Conservation (phyloP, 2,888 invertebrate genomes). For the Eupithecia dodoneata region DNA sequence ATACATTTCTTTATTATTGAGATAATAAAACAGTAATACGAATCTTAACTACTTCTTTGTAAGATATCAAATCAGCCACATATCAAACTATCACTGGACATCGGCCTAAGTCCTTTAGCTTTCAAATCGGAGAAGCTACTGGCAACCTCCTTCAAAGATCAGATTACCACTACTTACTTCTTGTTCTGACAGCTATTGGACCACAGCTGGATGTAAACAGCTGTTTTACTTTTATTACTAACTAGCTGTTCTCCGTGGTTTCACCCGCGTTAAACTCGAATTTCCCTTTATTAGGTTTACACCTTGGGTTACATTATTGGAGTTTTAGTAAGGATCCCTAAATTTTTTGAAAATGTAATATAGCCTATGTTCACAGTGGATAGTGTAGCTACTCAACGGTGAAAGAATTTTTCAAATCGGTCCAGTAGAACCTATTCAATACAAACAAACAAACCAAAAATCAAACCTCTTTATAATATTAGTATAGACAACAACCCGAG, state of each 20-base stretch:
- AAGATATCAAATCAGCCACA: not conserved
- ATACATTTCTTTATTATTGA: not conserved
- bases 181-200: slow-evolving; percentile 56
- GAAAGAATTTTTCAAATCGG: too few species aligned
- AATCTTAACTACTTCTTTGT: not conserved
- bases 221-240: not conserved
- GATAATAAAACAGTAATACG: not conserved
- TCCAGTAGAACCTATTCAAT: too few species aligned
- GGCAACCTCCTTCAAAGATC: slow-evolving; percentile 56
- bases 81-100: not conserved
- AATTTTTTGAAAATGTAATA: too few species aligned
- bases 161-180: slow-evolving; percentile 75
- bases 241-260: not conserved
- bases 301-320: too few species aligned
- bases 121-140: slow-evolving; percentile 38
- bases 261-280: too few species aligned
- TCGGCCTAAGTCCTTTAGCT: slow-evolving; percentile 9
- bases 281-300: too few species aligned
- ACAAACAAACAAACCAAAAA: too few species aligned
- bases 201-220: slow-evolving; percentile 39
- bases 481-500: too few species aligned
- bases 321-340: too few species aligned
- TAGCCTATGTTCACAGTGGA: too few species aligned
- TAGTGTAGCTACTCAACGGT: too few species aligned
- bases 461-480: too few species aligned